Conservation (phyloP, 2,113 vertebrate genomes). For the Pyxicephalus adspersus region DNA sequence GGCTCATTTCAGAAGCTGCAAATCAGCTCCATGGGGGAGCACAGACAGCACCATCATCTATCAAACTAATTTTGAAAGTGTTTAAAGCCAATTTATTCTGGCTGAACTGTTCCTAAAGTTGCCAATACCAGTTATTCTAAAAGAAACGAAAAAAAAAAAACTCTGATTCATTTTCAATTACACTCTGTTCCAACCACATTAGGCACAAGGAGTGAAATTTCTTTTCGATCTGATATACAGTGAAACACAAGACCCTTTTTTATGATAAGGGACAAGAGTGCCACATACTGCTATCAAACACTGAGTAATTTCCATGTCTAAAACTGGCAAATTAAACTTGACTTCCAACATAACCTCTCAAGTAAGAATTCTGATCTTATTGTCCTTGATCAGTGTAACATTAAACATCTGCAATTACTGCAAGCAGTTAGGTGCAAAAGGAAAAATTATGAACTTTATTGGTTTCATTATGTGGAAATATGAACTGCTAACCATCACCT, state of each 20-base stretch:
- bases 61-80: slow-evolving; percentile 34
- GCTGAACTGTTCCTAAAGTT: slow-evolving; percentile 58
- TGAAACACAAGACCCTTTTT: slow-evolving; percentile 65
- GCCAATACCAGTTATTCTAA: slow-evolving; percentile 44
- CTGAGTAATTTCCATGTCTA: slow-evolving; percentile 68
- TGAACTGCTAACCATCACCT: slow-evolving; percentile 10
- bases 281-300: slow-evolving; percentile 61
- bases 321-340: slow-evolving; percentile 69
- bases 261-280: slow-evolving; percentile 64
- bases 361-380: slow-evolving; percentile 58
- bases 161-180: slow-evolving; percentile 67
- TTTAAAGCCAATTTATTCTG: slow-evolving; percentile 29
- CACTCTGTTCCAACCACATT: slow-evolving; percentile 66
- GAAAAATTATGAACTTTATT: slow-evolving; percentile 54
- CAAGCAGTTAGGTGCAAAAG: slow-evolving; percentile 56
- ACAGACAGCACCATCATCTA: neutral
- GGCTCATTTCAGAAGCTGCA: slow-evolving; percentile 23
- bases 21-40: slow-evolving; percentile 28
- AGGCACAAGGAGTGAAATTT: slow-evolving; percentile 70
- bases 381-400: slow-evolving; percentile 61
- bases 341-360: slow-evolving; percentile 52
- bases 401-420: slow-evolving; percentile 62
- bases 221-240: slow-evolving; percentile 60
- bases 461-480: slow-evolving; percentile 35
- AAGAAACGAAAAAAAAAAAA: slow-evolving; percentile 66